A percentile compares a stretch with the other conserved stretches of the same genome.
Evolutionary conservation across 2,797 vertebrate species (phyloP).

Genomic region (Amphiprion clarkii): DNA sequence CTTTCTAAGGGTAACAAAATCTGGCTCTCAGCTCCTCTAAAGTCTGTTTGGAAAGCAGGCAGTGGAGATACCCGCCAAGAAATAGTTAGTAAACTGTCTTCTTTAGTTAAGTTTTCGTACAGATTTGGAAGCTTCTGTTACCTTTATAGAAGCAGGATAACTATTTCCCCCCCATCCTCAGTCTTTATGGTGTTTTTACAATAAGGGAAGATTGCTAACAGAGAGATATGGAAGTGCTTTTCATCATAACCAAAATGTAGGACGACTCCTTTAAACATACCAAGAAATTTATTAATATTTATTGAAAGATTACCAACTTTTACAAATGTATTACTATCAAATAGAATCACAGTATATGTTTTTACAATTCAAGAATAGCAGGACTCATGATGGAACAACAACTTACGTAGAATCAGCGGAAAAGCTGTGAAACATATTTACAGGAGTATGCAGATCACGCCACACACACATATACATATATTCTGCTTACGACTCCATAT

Average conservation of each 20-base stretch:
- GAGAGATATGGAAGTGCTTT: neutral
- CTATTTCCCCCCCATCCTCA: too few relatives aligned
- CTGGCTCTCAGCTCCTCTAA: neutral
- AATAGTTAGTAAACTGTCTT: neutral
- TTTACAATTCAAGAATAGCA: neutral
- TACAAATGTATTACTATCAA: neutral
- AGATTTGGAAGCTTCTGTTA: neutral
- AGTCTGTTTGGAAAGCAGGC: too few relatives aligned
- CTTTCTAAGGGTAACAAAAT: constrained; percentile 5
- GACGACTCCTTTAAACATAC: neutral
- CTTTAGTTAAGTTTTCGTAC: neutral
- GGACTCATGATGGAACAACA: neutral
- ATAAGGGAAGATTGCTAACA: neutral
- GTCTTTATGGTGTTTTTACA: neutral
- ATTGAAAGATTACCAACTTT: neutral
- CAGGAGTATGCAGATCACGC: neutral
- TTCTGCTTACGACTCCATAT: neutral
- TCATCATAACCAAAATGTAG: neutral
- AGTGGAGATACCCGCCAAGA: too few relatives aligned
- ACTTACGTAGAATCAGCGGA: neutral
- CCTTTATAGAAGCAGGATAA: neutral
- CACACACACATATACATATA: neutral
- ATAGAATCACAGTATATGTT: neutral
- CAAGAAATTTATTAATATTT: neutral
- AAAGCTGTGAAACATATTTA: neutral